Percentiles rank a stretch among this genome's conserved stretches.
Conservation (phyloP, 2,113 vertebrate genomes). For the Acinonyx jubatus region DNA sequence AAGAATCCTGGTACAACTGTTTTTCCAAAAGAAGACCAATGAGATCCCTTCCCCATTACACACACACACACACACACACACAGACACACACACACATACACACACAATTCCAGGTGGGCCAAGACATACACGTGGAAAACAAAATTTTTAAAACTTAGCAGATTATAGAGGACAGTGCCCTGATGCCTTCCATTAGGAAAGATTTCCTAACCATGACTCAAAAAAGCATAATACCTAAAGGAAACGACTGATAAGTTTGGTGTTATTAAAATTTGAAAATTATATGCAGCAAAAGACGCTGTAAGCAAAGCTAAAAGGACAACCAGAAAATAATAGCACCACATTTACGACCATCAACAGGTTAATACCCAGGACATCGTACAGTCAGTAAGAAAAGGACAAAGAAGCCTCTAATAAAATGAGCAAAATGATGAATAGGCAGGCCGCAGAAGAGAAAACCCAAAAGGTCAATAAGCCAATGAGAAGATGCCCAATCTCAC, state of each 20-base stretch:
- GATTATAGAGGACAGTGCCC: background rate
- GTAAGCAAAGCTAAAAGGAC: background rate
- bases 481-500: background rate
- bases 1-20: background rate
- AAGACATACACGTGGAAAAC: background rate
- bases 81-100: background rate
- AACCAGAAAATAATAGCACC: background rate
- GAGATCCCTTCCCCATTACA: background rate
- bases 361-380: background rate
- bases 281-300: background rate
- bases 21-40: slow-evolving; percentile 21
- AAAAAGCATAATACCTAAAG: background rate
- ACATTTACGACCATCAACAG: background rate
- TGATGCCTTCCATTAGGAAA: background rate
- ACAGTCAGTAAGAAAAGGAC: background rate
- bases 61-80: background rate
- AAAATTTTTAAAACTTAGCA: background rate
- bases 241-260: background rate
- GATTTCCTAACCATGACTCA: background rate
- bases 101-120: background rate
- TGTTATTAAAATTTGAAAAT: background rate
- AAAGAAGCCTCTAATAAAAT: background rate
- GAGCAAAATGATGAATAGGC: background rate
- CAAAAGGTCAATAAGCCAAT: background rate
- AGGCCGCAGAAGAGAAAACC: background rate